phyloP scores from a whole-genome alignment of 2,888 invertebrate genomes.

The Chelonus formosanus region DNA sequence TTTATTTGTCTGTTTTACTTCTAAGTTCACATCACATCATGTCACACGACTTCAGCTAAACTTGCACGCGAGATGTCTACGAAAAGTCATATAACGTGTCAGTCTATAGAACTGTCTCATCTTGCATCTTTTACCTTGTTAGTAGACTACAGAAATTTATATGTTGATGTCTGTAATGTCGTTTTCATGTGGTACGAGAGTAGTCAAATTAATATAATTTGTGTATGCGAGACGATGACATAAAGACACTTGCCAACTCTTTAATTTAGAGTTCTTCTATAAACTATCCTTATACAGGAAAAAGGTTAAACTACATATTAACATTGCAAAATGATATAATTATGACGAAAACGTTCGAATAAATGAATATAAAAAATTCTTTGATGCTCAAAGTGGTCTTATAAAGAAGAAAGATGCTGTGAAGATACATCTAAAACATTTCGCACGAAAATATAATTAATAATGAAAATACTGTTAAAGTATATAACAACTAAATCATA shows the following conservation, averaged over 20 bases:
- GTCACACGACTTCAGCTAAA: conserved; percentile 10
- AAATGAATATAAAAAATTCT: no score
- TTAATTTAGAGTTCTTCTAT: background rate
- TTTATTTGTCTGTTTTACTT: conserved; percentile 15
- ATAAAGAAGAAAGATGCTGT: no score
- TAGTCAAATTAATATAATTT: conserved; percentile 24
- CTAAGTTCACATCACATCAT: conserved; percentile 6
- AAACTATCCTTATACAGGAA: background rate
- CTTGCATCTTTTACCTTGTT: conserved; percentile 17
- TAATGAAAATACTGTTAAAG: no score
- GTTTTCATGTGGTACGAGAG: conserved; percentile 7
- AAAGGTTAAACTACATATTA: no score
- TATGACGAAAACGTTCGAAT: background rate
- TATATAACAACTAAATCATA: no score
- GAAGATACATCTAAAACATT: no score
- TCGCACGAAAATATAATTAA: no score
- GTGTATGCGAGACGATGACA: conserved; percentile 16
- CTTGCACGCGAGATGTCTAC: conserved; percentile 1
- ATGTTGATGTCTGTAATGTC: background rate
- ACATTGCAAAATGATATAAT: no score
- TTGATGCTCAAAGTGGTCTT: no score
- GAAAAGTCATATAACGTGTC: conserved; percentile 16
- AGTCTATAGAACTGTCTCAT: conserved; percentile 14
- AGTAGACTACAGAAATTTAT: conserved; percentile 19
- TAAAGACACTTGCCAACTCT: background rate